Conservation (phyloP, 2,888 invertebrate genomes). For the Pandemis corylana region DNA sequence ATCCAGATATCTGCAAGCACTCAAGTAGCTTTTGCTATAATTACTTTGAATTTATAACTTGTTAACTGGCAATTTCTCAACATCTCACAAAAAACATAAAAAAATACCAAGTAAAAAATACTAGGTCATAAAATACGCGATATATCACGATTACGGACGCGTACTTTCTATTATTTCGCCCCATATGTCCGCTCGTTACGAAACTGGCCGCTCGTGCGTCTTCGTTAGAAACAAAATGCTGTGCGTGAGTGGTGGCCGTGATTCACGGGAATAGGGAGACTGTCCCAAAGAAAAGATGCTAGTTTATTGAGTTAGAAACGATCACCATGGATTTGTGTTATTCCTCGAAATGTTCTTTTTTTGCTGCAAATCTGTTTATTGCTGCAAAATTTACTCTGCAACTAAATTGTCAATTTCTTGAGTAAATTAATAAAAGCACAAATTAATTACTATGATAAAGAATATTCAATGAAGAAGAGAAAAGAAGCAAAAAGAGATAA, state of each 20-base stretch:
- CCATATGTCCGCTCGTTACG: slow-evolving; percentile 32
- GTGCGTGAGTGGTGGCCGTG: slow-evolving; percentile 44
- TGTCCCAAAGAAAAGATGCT: slow-evolving; percentile 4
- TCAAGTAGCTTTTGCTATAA: no score
- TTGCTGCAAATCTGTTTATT: no score
- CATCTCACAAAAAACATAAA: neutral
- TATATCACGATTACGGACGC: slow-evolving; percentile 37
- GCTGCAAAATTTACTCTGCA: no score
- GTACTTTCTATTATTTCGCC: slow-evolving; percentile 39
- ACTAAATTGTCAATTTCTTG: no score
- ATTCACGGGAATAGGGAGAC: slow-evolving; percentile 9
- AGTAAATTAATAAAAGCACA: no score
- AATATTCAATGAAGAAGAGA: no score
- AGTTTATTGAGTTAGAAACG: neutral
- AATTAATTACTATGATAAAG: no score
- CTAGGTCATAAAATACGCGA: slow-evolving; percentile 33
- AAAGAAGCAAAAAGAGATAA: no score
- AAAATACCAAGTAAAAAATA: slow-evolving; percentile 24
- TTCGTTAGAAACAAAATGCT: slow-evolving; percentile 57
- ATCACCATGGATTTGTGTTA: no score
- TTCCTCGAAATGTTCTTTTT: no score
- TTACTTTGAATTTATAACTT: no score
- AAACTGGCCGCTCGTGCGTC: slow-evolving; percentile 55
- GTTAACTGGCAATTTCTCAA: neutral
- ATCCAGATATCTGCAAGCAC: no score